Base-by-base conservation (phyloP, 2,888 invertebrate species). In the Smittia aterrima region DNA sequence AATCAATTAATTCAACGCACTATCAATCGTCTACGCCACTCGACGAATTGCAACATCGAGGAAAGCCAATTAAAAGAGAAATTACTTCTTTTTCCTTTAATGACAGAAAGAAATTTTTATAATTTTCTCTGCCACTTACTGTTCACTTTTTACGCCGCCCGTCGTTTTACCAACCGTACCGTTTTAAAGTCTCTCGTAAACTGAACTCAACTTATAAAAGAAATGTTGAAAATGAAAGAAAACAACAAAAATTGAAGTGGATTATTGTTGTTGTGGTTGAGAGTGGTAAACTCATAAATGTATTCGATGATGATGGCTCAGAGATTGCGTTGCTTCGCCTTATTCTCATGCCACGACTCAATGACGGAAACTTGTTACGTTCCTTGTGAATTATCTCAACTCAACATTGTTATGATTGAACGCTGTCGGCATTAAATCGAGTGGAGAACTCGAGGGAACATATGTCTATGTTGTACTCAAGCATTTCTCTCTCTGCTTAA, bases 151-250 rank as follows among this genome's bases (percentile, higher is more conserved):
- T 24, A 66, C 66, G 16, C 13, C 38, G 11, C 3, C 13, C 66
- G 16, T 6, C 18, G 16, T 7, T 58, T 58, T 58, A 58, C 58
- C 40, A 72, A 72, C 72, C 72, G 72, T 53, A 72, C 62, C 72
- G 72, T 62, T 72, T 40, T 62, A 13, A 72, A 62, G 72, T 62
- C 72, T 58, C 72, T 72, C 72, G 72, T 72, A 72, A 72, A 72
- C 72, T 72, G 72, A 72, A 47, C 20, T 16, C 54, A 40, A 72
- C 62, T 58, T 27, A 62, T n/a, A 72, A 62, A 72, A 72, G 66
- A 66, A 66, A 66, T 66, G 66, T 66, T 66, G 66, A 64, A 27
- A 58, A 64, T 27, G 22, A 64, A 64, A 64, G 25, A 27, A 64
- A 64, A 58, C 9, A 64, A 64, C 9, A 64, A 58, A 20, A 64